Conservation (phyloP, 1,140 invertebrate genomes). For the Drosophila bocki region DNA sequence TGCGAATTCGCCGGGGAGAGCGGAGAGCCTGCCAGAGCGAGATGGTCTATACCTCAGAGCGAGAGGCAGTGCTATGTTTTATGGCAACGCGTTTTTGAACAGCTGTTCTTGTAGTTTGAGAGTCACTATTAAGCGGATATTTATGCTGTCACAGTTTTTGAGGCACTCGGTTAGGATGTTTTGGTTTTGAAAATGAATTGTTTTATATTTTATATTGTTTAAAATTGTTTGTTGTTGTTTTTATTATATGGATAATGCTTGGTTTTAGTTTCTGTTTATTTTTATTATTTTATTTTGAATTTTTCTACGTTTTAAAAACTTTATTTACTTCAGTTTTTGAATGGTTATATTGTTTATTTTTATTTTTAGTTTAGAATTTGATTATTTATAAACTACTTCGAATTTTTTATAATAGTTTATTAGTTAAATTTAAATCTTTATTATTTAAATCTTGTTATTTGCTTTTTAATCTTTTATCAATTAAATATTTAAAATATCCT, state of each 20-base stretch:
- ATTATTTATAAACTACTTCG: neutral
- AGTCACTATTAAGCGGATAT: neutral
- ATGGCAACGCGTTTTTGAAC: constrained; percentile 56
- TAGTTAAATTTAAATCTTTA: neutral
- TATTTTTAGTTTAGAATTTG: no score
- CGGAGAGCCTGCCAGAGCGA: constrained; percentile 16
- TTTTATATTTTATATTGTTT: neutral
- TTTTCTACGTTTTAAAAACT: neutral
- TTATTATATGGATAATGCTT: neutral
- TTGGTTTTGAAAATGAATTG: constrained; percentile 1
- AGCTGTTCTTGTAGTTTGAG: constrained; percentile 28
- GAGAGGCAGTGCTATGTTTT: constrained; percentile 47
- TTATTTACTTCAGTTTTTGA: neutral
- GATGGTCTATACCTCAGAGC: constrained; percentile 17
- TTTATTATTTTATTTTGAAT: neutral
- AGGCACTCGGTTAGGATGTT: constrained; percentile 25
- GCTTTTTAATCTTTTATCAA: neutral
- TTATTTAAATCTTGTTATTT: neutral
- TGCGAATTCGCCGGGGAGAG: constrained; percentile 68
- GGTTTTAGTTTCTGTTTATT: no score
- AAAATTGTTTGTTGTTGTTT: no score
- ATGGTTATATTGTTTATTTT: neutral
- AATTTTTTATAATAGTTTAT: neutral
- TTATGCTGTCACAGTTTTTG: constrained; percentile 25
- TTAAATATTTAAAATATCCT: neutral